Conservation (phyloP, 2,797 vertebrate genomes). For the Melanogrammus aeglefinus region DNA sequence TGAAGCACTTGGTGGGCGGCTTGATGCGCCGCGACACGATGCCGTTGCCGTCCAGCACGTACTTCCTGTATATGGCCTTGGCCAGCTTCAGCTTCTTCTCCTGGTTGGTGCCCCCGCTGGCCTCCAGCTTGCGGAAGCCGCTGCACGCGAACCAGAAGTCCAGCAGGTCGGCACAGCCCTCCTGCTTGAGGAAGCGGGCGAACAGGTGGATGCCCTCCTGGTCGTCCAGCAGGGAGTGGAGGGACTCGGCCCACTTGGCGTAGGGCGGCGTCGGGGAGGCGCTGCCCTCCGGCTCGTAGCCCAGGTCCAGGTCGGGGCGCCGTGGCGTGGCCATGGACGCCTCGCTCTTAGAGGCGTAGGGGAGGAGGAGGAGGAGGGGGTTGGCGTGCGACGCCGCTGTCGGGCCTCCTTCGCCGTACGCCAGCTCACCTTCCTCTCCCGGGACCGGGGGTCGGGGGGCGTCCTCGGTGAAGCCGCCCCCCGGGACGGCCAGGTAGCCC, state of each 20-base stretch:
- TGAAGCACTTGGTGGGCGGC: slow-evolving; percentile 95
- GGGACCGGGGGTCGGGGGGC: slow-evolving; percentile 96
- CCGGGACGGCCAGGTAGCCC: slow-evolving; percentile 85
- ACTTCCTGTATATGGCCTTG: slow-evolving; percentile 96
- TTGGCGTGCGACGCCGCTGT: slow-evolving; percentile 16
- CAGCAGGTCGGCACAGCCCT: slow-evolving; percentile 89
- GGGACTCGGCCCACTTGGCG: slow-evolving; percentile 93
- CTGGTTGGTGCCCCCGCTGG: slow-evolving; percentile 76
- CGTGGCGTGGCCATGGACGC: slow-evolving; percentile 87
- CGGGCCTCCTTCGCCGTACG: slow-evolving; percentile 80
- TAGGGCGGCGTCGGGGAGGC: slow-evolving; percentile 97
- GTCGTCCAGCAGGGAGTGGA: slow-evolving; percentile 95
- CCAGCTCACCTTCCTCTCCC: slow-evolving; percentile 93
- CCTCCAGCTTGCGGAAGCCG: slow-evolving; percentile 92
- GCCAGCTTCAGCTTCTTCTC: slow-evolving; percentile 95
- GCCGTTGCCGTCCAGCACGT: slow-evolving; percentile 88
- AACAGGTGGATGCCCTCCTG: slow-evolving; percentile 96
- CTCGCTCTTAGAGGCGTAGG: slow-evolving; percentile 81
- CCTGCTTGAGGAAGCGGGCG: slow-evolving; percentile 90
- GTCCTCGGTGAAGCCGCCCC: slow-evolving; percentile 94
- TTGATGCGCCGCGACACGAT: slow-evolving; percentile 95
- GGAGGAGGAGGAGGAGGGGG: slow-evolving; percentile 75
- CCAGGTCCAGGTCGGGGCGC: slow-evolving; percentile 92
- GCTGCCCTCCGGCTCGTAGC: slow-evolving; percentile 96
- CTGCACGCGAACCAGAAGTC: slow-evolving; percentile 99